A percentile compares a stretch with the other conserved stretches of the same genome.
Conservation (phyloP, 2,113 vertebrate genomes). For the Excalfactoria chinensis region DNA sequence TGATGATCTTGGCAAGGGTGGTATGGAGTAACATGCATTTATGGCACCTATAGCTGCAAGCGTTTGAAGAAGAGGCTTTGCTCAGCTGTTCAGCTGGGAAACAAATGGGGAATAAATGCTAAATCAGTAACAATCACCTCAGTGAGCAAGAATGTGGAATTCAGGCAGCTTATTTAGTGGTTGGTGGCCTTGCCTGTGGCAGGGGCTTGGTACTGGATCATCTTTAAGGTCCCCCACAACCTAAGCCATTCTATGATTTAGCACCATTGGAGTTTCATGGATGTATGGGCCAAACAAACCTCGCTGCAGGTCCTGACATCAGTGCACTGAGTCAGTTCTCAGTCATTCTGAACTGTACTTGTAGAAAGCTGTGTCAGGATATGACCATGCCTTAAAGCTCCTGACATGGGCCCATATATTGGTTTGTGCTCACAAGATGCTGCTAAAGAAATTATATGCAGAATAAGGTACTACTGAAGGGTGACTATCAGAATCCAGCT, state of each 20-base stretch:
- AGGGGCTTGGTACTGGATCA: no score
- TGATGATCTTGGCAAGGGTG: not conserved
- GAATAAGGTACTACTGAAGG: not conserved
- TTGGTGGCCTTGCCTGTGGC: no score
- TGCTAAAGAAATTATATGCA: not conserved
- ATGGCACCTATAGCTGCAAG: not conserved
- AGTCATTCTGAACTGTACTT: not conserved
- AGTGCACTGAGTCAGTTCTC: not conserved
- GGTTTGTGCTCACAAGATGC: not conserved
- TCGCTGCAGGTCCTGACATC: not conserved
- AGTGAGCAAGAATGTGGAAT: slow-evolving; percentile 16
- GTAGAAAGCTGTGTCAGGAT: not conserved
- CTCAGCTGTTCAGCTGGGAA: slow-evolving; percentile 5
- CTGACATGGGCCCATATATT: not conserved
- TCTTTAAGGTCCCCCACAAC: no score
- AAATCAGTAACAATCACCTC: not conserved
- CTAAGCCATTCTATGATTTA: no score
- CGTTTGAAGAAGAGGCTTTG: not conserved
- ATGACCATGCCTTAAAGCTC: not conserved
- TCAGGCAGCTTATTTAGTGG: not conserved
- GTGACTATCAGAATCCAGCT: not conserved
- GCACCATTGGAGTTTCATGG: not conserved
- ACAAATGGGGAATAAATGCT: not conserved
- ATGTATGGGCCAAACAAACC: not conserved
- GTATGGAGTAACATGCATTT: not conserved